Evolutionary conservation across 2,797 vertebrate species (phyloP), one percentile per base, ranked within the genome.

Genomic region (Prionace glauca): DNA sequence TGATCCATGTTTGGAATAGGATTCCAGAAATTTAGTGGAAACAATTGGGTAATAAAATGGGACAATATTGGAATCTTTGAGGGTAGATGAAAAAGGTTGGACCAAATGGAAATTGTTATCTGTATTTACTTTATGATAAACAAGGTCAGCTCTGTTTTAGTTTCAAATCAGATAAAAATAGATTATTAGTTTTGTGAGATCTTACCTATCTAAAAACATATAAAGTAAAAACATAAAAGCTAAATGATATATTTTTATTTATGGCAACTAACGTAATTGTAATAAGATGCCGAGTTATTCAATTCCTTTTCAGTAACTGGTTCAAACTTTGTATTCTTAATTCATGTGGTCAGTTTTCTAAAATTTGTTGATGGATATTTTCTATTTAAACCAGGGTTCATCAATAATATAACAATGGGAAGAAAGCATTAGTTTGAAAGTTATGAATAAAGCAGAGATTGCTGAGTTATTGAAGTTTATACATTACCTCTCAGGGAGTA

Each of bases 401-500:
- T 41, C 56, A 11, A 71, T 69, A 36, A 45, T 12, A 41, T 9
- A 45, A 45, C 65, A 36, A 24, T 71, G 18, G 65, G 45, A 69
- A 36, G 65, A 18, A 65, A 91, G 14, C 32, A 65, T 20, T 65
- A n/a, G 3, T 90, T 26, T 94, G 36, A 74, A 74, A 74, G 71
- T 0, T 32, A 60, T 32, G 71, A 41, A 56, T 67, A 56, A 9
- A 72, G 12, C 71, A 72, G 14, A 24, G 41, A 18, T 95, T 94
- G 65, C 36, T 4, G 4, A 2, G 93, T 95, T 77, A 60, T 60
- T 65, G 36, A 36, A n/a, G 18, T 88, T 67, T 67, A 87, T 50
- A 60, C 36, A 20, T 95, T 96, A 96, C 95, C 95, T 84, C 1
- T 95, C 72, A 3, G 50, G 92, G n/a, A 94, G 10, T 29, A 41